Evolutionary conservation across 2,888 invertebrate species (phyloP), one percentile per base, ranked within the genome.

Genomic region (Buathra laborator): DNA sequence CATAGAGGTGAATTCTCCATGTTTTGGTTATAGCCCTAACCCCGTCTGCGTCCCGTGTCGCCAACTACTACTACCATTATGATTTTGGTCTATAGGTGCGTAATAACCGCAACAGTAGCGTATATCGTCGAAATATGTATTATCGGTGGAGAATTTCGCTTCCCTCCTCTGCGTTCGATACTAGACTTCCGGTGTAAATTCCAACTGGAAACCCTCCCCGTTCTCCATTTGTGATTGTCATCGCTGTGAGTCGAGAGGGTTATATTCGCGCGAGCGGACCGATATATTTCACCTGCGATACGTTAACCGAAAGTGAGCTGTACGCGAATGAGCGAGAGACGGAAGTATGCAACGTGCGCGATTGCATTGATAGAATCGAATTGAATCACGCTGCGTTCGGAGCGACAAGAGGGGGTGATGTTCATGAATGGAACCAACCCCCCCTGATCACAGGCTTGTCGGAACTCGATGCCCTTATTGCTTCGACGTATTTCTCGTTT

Each of bases 331-430:
- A 32, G 53, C 7, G 64, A 66, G 48, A 10, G 77, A 51, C 59
- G 62, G 72, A 67, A 76, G 77, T 81, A 72, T 74, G 81, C 84
- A 82, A 46, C 76, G 79, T 29, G 82, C 66, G 82, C 82, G 82
- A 85, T 85, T 82, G 85, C 79, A 79, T 85, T 79, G 82, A 85
- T 85, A 82, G 82, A 85, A 82, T 85, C 79, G 79, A 82, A 85
- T 85, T 75, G 85, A 85, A 82, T 85, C 71, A 85, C 82, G 81
- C 77, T 71, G 29, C 62, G 85, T 77, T 81, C 78, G 75, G 78
- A 53, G 48, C 43, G 75, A 66, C 75, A 48, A 51, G 46, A 79
- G 82, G 79, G 53, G 75, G 70, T 12, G 51, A 53, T n/a, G n/a
- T 53, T 66, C 71, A 66, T 71, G 71, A 81, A 78, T 78, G 68